Evolutionary conservation across 2,113 vertebrate species (phyloP), one percentile per base, ranked within the genome.

Genomic region (Siniperca knerii): DNA sequence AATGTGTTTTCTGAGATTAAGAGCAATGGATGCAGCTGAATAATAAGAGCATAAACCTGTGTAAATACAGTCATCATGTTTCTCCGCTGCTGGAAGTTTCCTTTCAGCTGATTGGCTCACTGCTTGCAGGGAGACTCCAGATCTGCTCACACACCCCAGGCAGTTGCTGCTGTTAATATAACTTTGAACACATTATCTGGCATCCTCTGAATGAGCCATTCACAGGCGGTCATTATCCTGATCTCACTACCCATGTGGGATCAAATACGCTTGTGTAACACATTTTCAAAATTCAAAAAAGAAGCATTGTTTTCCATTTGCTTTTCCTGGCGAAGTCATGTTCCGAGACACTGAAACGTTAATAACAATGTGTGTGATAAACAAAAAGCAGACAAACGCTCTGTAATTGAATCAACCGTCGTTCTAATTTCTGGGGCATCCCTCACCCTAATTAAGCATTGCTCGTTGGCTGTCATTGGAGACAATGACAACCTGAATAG

Each of bases 401-500:
- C 58, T 18, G 0, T 92, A 92, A 93, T 92, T 84, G 77, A 91
- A 90, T 93, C 90, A 95, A 94, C 92, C 60, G 84, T 87, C 85
- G 61, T 83, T 77, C 67, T 90, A 73, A 87, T 91, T 89, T 92
- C 68, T 91, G 85, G 89, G 87, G 90, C 92, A 80, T 90, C 78
- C 76, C 81, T 88, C 75, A 37, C 69, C 68, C 90, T 87, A 88
- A 93, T 95, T 94, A 89, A 91, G 81, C 50, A 60, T 71, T 4
- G 75, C 89, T 88, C 71, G 12, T 79, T 75, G 70, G 88, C 88
- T 81, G 80, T 88, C 86, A 90, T 67, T 42, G 74, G 87, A 92
- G 86, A 93, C 91, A 92, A 92, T 90, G 90, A 86, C 88, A 91
- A 68, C 85, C 69, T 88, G 84, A 90, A 91, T 90, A 83, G 92